phyloP scores from a whole-genome alignment of 2,888 invertebrate species.

The Plemyria rubiginata region DNA sequence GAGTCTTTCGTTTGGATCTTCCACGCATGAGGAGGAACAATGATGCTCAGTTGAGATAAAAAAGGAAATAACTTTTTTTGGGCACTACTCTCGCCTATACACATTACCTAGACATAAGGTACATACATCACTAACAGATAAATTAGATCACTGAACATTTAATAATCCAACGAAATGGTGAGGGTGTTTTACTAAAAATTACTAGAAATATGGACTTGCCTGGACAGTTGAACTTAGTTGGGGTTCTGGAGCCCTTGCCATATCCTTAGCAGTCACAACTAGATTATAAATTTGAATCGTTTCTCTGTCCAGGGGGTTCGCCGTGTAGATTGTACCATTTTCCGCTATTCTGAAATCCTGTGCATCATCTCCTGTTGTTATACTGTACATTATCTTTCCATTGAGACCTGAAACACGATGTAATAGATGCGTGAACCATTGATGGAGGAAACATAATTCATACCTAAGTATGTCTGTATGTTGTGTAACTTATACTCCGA shows the following conservation, averaged over 20 bases:
- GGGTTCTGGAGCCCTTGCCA: slow-evolving; percentile 89
- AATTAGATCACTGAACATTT: too few relatives aligned
- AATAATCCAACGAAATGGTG: too few relatives aligned
- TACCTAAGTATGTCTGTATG: too few relatives aligned
- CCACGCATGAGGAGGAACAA: too few relatives aligned
- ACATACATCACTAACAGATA: too few relatives aligned
- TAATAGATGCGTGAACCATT: background rate
- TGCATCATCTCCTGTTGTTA: slow-evolving; percentile 92
- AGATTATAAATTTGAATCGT: slow-evolving; percentile 92
- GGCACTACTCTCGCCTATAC: too few relatives aligned
- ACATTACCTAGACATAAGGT: too few relatives aligned
- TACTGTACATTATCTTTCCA: slow-evolving; percentile 92
- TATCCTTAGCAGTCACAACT: slow-evolving; percentile 93
- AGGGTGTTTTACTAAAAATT: background rate
- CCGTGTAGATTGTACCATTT: slow-evolving; percentile 94
- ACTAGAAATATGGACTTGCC: slow-evolving; percentile 72
- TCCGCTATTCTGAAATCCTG: slow-evolving; percentile 91
- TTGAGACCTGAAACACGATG: slow-evolving; percentile 89
- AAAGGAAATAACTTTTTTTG: too few relatives aligned
- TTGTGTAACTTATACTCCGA: slow-evolving; percentile 5
- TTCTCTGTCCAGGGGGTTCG: slow-evolving; percentile 92
- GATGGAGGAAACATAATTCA: background rate
- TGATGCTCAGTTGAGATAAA: too few relatives aligned
- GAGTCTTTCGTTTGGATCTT: too few relatives aligned
- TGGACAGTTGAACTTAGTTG: slow-evolving; percentile 94